Percentiles rank a stretch among this genome's conserved stretches.
Evolutionary conservation across 2,113 vertebrate genomes (phyloP).

Genomic region (Columba janthina): DNA sequence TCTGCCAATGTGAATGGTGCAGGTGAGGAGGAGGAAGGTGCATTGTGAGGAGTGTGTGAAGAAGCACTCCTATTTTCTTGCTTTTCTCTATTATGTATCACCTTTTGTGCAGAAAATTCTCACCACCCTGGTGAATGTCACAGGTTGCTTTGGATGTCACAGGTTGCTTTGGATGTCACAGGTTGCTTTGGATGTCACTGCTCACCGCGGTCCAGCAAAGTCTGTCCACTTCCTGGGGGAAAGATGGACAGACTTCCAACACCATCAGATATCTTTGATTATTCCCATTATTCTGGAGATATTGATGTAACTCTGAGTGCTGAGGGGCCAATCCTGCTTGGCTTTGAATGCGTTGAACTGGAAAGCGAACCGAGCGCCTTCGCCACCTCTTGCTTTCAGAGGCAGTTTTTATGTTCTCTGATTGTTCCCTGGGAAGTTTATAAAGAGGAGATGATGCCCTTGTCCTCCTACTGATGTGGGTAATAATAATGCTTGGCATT

Average conservation of each 20-base stretch:
- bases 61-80: neutral
- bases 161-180: neutral
- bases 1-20: neutral
- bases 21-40: neutral
- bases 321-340: neutral
- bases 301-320: neutral
- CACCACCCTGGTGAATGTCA: neutral
- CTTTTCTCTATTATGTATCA: neutral
- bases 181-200: neutral
- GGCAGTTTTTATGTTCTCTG: rapidly evolving
- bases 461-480: neutral
- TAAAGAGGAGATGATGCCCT: neutral
- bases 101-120: neutral
- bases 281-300: neutral
- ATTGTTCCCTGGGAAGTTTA: neutral
- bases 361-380: rapidly evolving
- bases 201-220: neutral
- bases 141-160: neutral
- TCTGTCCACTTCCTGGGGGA: neutral
- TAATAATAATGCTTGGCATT: neutral
- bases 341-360: neutral
- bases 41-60: neutral
- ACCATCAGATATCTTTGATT: neutral
- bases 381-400: neutral
- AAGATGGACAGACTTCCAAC: neutral